Percentiles rank a stretch among this genome's conserved stretches.
These are phyloP conservation scores for Trichosurus vulpecula DNA, from an alignment of 2,797 vertebrate genomes.

Conservation along the genomic window DNA sequence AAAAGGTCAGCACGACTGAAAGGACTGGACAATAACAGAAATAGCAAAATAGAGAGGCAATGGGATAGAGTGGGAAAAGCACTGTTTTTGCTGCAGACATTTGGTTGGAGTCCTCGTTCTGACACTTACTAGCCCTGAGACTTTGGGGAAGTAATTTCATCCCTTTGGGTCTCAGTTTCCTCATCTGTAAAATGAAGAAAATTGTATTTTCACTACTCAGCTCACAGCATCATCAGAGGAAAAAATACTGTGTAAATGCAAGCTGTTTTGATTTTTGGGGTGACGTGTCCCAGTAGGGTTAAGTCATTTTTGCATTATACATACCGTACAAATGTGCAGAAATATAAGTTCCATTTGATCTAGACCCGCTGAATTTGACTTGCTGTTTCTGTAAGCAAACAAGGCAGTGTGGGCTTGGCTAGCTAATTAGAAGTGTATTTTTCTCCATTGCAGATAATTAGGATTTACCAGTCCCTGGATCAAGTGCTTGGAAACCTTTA, in stretches of 20 bases:
- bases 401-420: conserved; percentile 42
- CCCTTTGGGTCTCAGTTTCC: background rate
- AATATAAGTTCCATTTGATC: conserved; percentile 33
- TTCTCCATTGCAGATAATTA: conserved; percentile 53
- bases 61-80: background rate
- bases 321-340: background rate
- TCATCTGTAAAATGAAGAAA: conserved; percentile 19
- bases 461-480: conserved; percentile 37
- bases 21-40: background rate
- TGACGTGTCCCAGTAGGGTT: background rate
- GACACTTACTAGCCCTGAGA: conserved; percentile 9
- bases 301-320: background rate
- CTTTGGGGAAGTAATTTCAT: background rate
- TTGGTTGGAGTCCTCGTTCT: background rate
- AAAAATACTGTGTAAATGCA: background rate
- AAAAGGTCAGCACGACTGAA: background rate
- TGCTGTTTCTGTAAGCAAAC: conserved; percentile 58
- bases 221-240: background rate
- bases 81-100: background rate
- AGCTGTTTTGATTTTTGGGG: background rate
- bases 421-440: conserved; percentile 51
- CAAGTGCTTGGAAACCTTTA: conserved; percentile 70
- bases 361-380: conserved; percentile 36
- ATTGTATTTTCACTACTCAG: background rate
- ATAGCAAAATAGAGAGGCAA: background rate